Percentiles rank a stretch among this genome's conserved stretches.
phyloP scores from a whole-genome alignment of 2,888 invertebrate genomes.

The Gymnoscelis rufifasciata region DNA sequence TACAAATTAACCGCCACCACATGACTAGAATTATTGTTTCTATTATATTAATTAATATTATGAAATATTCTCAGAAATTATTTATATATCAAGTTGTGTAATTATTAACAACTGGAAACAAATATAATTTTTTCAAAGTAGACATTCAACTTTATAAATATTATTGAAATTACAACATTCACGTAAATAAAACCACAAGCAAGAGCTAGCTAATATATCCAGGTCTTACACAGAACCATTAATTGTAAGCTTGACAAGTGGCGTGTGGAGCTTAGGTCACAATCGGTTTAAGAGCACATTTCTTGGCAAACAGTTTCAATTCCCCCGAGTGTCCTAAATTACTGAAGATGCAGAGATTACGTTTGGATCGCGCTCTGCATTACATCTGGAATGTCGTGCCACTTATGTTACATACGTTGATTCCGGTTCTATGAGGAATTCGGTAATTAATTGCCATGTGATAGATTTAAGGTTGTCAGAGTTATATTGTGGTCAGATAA shows the following conservation, averaged over 20 bases:
- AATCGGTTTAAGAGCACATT: conserved; percentile 9
- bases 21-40: no score
- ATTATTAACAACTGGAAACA: no score
- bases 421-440: no score
- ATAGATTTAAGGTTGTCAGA: no score
- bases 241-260: conserved; percentile 6
- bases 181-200: background rate
- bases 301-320: conserved; percentile 15
- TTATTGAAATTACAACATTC: background rate
- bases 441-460: no score
- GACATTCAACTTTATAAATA: no score
- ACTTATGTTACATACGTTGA: background rate
- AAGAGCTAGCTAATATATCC: background rate
- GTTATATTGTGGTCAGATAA: no score
- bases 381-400: background rate
- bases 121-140: no score
- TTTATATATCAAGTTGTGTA: no score
- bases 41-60: no score
- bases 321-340: conserved; percentile 3
- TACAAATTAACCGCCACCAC: no score
- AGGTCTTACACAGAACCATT: background rate
- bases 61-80: no score
- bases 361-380: conserved; percentile 2
- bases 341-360: conserved; percentile 12
- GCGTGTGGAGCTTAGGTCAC: conserved; percentile 5